Conservation (phyloP, 2,797 vertebrate species). For the Melanotaenia trifasciata region DNA sequence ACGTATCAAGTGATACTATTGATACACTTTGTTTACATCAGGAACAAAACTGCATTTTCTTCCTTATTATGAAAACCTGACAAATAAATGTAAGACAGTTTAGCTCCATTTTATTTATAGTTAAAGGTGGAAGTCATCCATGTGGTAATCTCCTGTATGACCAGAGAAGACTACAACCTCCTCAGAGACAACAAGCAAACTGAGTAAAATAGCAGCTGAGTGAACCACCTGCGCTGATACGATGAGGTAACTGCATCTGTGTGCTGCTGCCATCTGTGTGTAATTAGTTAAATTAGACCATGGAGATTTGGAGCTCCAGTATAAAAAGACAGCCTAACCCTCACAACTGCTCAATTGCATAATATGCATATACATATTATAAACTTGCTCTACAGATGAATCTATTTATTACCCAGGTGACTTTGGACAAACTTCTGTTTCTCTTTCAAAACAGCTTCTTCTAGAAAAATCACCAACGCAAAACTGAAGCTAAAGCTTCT, state of each 20-base stretch:
- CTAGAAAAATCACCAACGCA: neutral
- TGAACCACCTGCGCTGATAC: conserved; percentile 71
- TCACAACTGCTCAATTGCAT: conserved; percentile 26
- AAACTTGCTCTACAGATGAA: neutral
- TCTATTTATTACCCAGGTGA: conserved; percentile 2
- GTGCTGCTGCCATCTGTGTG: conserved; percentile 73
- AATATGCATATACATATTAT: conserved; percentile 11
- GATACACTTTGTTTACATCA: neutral
- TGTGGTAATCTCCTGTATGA: conserved; percentile 18
- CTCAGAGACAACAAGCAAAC: conserved; percentile 41
- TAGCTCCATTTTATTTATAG: neutral
- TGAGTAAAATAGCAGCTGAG: conserved; percentile 61
- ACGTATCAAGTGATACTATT: neutral
- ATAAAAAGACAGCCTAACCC: conserved; percentile 58
- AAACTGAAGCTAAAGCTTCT: neutral
- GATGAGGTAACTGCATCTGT: conserved; percentile 62
- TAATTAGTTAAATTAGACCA: conserved; percentile 72
- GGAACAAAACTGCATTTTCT: neutral
- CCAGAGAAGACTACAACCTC: conserved; percentile 22
- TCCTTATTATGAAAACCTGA: neutral
- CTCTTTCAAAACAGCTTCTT: neutral
- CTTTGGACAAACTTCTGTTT: neutral
- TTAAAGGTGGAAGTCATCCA: conserved; percentile 7
- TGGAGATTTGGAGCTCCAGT: conserved; percentile 50
- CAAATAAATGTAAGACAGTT: neutral